Percentiles rank a stretch among this genome's conserved stretches.
Evolutionary conservation across 2,113 vertebrate species (phyloP).

Genomic region (Butorides virescens): DNA sequence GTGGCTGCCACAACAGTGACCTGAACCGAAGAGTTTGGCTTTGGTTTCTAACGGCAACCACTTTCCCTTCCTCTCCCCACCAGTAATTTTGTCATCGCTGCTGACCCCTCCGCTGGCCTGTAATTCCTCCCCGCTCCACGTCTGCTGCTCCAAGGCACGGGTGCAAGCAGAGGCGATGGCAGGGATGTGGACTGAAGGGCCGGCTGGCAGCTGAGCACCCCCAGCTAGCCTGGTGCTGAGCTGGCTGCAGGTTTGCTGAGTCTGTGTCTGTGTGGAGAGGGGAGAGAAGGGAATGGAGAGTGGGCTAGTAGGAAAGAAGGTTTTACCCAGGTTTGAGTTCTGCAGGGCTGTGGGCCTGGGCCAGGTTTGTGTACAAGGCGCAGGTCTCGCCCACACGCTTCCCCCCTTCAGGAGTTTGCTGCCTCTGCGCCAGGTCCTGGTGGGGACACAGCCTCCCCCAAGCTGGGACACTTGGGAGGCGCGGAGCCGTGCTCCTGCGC

Average conservation of each 20-base stretch:
- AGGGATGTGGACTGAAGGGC: not conserved
- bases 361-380: not conserved
- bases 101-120: not conserved
- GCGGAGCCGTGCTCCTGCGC: not conserved
- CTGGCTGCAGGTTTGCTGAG: not conserved
- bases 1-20: not conserved
- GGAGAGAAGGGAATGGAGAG: not conserved
- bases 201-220: not conserved
- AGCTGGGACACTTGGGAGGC: not conserved
- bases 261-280: not conserved
- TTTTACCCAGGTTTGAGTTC: not conserved
- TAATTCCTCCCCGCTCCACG: not conserved
- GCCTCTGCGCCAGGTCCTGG: not conserved
- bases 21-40: not conserved
- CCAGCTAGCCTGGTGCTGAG: not conserved
- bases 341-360: not conserved
- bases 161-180: fast-evolving
- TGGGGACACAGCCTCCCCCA: not conserved
- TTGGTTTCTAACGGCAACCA: not conserved
- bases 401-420: not conserved
- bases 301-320: not conserved
- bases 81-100: not conserved
- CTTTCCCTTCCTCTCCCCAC: not conserved
- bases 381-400: fast-evolving
- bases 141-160: not conserved